These are phyloP conservation scores for Vidua macroura DNA, from an alignment of 2,113 vertebrate species.

Conservation along the genomic window DNA sequence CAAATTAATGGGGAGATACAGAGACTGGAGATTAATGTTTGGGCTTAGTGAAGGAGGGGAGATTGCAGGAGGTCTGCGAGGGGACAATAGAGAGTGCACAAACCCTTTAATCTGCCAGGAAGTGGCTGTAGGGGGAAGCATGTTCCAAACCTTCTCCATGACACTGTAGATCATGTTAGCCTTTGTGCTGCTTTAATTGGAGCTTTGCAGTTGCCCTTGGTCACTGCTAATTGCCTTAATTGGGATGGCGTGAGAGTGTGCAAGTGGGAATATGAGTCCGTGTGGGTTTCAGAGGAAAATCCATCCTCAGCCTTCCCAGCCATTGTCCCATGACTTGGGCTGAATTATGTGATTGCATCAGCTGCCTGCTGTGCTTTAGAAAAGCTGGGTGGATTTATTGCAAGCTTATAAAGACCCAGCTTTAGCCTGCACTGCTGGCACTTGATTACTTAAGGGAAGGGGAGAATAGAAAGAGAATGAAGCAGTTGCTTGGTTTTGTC, in stretches of 20 bases:
- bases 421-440: not conserved
- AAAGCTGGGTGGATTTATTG: conserved; percentile 21
- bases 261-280: not conserved
- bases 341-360: conserved; percentile 18
- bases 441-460: not conserved
- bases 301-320: not conserved
- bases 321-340: not conserved
- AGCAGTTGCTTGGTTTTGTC: not conserved
- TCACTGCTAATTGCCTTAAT: conserved; percentile 67
- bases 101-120: conserved; percentile 55
- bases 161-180: conserved; percentile 27
- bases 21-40: not conserved
- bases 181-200: conserved; percentile 61
- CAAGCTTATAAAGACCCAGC: not conserved
- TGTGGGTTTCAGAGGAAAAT: conserved; percentile 15
- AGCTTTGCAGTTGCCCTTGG: conserved; percentile 57
- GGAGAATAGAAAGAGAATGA: not conserved
- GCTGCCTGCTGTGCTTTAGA: conserved; percentile 23
- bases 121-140: not conserved
- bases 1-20: conserved; percentile 17
- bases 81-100: not conserved
- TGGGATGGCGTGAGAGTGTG: not conserved
- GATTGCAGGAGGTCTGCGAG: not conserved
- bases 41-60: not conserved
- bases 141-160: conserved; percentile 42